Percentiles rank a stretch among this genome's conserved stretches.
These are phyloP conservation scores for Girardinichthys multiradiatus DNA, from an alignment of 2,113 vertebrate genomes.

Conservation along the genomic window DNA sequence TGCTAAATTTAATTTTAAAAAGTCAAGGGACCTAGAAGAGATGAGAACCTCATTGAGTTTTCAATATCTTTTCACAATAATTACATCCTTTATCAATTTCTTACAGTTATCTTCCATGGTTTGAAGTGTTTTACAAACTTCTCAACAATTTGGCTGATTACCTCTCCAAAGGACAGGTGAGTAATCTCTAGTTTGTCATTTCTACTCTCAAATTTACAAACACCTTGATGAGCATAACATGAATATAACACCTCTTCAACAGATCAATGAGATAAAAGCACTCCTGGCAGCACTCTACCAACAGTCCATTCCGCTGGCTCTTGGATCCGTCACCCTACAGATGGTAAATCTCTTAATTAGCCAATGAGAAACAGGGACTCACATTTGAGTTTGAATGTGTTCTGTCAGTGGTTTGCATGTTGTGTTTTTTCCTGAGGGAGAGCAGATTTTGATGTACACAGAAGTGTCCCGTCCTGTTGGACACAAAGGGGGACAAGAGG, in stretches of 20 bases:
- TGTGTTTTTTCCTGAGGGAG: constrained; percentile 77
- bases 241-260: constrained; percentile 1
- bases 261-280: constrained; percentile 82
- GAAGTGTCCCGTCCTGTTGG: constrained; percentile 54
- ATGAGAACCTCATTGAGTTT: neutral
- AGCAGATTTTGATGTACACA: constrained; percentile 70
- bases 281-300: constrained; percentile 79
- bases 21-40: no score
- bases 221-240: neutral
- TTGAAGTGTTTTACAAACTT: constrained; percentile 93
- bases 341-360: constrained; percentile 77
- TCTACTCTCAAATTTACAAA: neutral
- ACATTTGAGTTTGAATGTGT: constrained; percentile 12
- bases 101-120: constrained; percentile 89
- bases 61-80: neutral
- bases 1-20: no score
- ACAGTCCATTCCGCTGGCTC: constrained; percentile 73
- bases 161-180: constrained; percentile 86
- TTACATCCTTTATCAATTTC: constrained; percentile 3
- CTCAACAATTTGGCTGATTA: constrained; percentile 88
- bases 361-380: neutral
- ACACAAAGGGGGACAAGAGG: constrained; percentile 57
- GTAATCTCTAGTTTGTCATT: constrained; percentile 1
- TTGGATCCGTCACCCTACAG: constrained; percentile 75
- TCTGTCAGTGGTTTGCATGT: constrained; percentile 43